These are phyloP conservation scores for Oncorhynchus nerka DNA, from an alignment of 2,113 vertebrate species.

Conservation along the genomic window DNA sequence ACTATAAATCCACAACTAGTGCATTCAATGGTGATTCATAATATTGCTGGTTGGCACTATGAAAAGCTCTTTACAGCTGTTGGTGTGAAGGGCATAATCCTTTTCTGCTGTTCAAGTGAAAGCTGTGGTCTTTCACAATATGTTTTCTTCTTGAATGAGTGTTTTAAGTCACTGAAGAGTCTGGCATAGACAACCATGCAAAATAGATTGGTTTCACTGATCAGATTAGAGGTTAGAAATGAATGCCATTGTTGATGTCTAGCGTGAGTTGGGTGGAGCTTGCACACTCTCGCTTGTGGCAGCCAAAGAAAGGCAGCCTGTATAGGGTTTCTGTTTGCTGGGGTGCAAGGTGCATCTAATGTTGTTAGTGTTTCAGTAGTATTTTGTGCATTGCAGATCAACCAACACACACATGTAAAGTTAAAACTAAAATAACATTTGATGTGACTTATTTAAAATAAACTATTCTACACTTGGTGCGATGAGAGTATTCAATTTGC, in stretches of 20 bases:
- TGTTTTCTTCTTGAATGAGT: conserved; percentile 54
- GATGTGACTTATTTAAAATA: too few species aligned
- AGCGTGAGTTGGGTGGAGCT: conserved; percentile 35
- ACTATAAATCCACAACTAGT: too few species aligned
- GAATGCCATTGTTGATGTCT: conserved; percentile 62
- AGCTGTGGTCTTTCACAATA: conserved; percentile 49
- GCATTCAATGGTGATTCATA: neutral
- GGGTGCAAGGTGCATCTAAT: conserved; percentile 30
- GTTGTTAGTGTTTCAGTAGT: neutral
- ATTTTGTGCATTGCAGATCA: neutral
- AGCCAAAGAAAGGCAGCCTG: neutral
- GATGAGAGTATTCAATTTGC: too few species aligned
- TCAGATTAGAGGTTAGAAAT: conserved; percentile 64
- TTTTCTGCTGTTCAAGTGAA: conserved; percentile 46
- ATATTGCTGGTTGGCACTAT: neutral
- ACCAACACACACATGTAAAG: neutral
- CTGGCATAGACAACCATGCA: conserved; percentile 61
- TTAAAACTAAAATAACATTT: too few species aligned
- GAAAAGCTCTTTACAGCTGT: conserved; percentile 3
- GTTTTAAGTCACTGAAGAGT: conserved; percentile 40
- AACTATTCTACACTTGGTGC: too few species aligned
- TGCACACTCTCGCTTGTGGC: conserved; percentile 14
- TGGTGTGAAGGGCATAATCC: conserved; percentile 55
- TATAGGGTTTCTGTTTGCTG: neutral
- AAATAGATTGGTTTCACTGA: conserved; percentile 72